phyloP scores from a whole-genome alignment of 2,113 vertebrate genomes.

The Anser brachyrhynchus region DNA sequence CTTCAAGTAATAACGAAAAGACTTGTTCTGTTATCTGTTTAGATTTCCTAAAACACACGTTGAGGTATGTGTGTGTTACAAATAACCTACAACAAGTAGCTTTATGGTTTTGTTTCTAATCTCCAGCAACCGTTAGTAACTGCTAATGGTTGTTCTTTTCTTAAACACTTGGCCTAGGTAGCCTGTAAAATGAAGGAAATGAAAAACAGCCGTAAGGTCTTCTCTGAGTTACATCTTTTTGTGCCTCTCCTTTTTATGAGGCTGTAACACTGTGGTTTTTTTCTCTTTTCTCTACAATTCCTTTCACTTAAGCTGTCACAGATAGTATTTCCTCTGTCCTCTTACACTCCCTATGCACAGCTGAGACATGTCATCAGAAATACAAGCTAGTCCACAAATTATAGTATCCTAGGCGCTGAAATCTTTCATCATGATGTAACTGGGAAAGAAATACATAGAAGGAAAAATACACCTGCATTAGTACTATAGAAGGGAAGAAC shows the following conservation, averaged over 20 bases:
- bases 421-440: not conserved
- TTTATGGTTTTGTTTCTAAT: not conserved
- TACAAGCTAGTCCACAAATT: not conserved
- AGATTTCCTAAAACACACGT: not conserved
- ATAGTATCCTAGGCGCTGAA: not conserved
- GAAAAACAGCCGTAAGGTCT: not conserved
- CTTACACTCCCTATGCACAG: not conserved
- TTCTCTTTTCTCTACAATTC: not conserved
- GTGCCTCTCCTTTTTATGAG: not conserved
- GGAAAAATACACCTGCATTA: not conserved
- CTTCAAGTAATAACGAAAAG: not conserved
- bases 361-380: not conserved
- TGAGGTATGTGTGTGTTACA: not conserved
- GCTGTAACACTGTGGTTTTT: not conserved
- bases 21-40: not conserved
- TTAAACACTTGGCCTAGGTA: not conserved
- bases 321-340: not conserved
- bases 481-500: not conserved
- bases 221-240: not conserved
- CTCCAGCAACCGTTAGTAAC: not conserved
- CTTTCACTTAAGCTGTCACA: not conserved
- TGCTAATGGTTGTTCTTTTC: not conserved
- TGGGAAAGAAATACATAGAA: not conserved
- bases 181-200: not conserved
- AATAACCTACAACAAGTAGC: not conserved